Conservation (phyloP, 2,888 invertebrate genomes). For the Esperia sulphurella region DNA sequence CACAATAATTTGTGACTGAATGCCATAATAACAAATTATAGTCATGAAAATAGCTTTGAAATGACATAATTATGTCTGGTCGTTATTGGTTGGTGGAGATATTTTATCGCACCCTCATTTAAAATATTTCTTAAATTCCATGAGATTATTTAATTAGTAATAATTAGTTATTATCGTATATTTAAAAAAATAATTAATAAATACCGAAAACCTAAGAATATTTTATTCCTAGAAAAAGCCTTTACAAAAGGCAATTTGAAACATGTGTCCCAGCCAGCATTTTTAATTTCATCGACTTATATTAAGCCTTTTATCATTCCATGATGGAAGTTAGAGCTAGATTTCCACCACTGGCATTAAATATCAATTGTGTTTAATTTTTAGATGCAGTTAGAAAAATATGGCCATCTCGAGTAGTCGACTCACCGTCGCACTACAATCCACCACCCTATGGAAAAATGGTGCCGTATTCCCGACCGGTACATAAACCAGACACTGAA, state of each 20-base stretch:
- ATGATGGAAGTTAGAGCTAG: background rate
- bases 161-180: too few relatives aligned
- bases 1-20: too few relatives aligned
- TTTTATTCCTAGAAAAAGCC: background rate
- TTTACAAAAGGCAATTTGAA: background rate
- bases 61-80: too few relatives aligned
- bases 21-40: too few relatives aligned
- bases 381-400: slow-evolving; percentile 51
- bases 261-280: background rate
- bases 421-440: slow-evolving; percentile 35
- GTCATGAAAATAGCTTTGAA: too few relatives aligned
- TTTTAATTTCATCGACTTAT: slow-evolving; percentile 2
- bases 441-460: slow-evolving; percentile 51
- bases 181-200: too few relatives aligned
- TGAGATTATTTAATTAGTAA: too few relatives aligned
- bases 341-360: background rate
- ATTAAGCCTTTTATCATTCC: background rate
- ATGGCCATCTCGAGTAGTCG: slow-evolving; percentile 43
- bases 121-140: too few relatives aligned
- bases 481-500: slow-evolving; percentile 41
- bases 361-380: slow-evolving; percentile 13
- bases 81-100: too few relatives aligned
- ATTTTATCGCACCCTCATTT: too few relatives aligned
- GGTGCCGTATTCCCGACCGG: slow-evolving; percentile 21
- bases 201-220: too few relatives aligned